Evolutionary conservation across 2,888 invertebrate species (phyloP).

Genomic region (Drosophila yooni): DNA sequence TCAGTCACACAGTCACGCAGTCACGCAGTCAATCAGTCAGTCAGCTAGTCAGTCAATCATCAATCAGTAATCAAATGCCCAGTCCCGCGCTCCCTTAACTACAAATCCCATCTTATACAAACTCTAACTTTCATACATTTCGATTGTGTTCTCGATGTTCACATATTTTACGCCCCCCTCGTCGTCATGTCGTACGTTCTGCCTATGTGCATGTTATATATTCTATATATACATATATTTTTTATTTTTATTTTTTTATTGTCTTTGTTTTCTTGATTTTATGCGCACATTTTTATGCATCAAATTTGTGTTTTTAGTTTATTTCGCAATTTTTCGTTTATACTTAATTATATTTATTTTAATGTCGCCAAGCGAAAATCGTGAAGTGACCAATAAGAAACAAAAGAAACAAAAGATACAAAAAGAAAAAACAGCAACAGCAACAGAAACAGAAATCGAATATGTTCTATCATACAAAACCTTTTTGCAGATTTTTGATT

Average conservation of each 20-base stretch:
- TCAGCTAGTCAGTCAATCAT: constrained; percentile 32
- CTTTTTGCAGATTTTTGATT: constrained; percentile 84
- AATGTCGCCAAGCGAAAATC: constrained; percentile 28
- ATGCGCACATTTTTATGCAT: constrained; percentile 73
- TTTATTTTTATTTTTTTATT: constrained; percentile 38
- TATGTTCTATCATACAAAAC: constrained; percentile 75
- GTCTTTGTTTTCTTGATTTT: constrained; percentile 24
- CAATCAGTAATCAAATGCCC: constrained; percentile 27
- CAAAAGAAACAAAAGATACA: neutral
- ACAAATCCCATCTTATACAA: constrained; percentile 18
- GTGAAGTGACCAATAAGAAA: constrained; percentile 20
- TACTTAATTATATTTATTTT: constrained; percentile 25
- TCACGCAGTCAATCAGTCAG: constrained; percentile 44
- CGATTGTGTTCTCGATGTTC: constrained; percentile 29
- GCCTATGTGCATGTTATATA: constrained; percentile 46
- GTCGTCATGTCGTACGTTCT: constrained; percentile 15
- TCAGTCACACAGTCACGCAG: constrained; percentile 43
- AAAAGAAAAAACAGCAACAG: constrained; percentile 30
- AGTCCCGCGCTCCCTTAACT: constrained; percentile 7
- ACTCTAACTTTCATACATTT: constrained; percentile 40
- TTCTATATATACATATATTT: neutral
- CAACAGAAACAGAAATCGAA: constrained; percentile 53
- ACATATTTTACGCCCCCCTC: constrained; percentile 10
- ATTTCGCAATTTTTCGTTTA: constrained; percentile 40
- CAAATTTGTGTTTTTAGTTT: constrained; percentile 55